A percentile compares a stretch with the other conserved stretches of the same genome.
Evolutionary conservation across 2,888 invertebrate species (phyloP).

Genomic region (Caradrina clavipalpis): DNA sequence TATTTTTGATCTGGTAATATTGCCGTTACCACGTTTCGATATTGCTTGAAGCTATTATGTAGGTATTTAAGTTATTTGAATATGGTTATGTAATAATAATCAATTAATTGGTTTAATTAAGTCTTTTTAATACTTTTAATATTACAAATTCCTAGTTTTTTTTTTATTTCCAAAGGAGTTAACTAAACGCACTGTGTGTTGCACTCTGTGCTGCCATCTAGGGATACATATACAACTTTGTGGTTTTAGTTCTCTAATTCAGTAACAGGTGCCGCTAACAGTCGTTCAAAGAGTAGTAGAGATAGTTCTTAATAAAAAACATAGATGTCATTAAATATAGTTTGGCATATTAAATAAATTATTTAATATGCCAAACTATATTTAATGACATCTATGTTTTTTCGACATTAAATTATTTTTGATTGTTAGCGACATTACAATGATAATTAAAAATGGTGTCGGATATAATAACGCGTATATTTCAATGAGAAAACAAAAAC

Average conservation of each 20-base stretch:
- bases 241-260: background rate
- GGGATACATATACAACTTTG: background rate
- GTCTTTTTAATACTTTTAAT: no score
- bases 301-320: background rate
- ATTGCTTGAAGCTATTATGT: background rate
- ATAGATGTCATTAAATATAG: slow-evolving; percentile 56
- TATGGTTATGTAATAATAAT: no score
- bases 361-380: no score
- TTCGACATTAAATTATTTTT: background rate
- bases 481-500: slow-evolving; percentile 15
- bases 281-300: fast-evolving
- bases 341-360: background rate
- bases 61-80: no score
- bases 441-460: slow-evolving; percentile 18
- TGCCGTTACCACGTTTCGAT: slow-evolving; percentile 12
- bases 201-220: background rate
- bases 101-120: background rate
- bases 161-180: background rate
- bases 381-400: no score
- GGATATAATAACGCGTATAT: slow-evolving; percentile 19
- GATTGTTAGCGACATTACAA: background rate
- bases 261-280: slow-evolving; percentile 5
- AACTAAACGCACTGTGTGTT: background rate
- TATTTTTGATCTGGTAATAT: slow-evolving; percentile 34
- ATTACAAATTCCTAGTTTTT: no score